A percentile compares a stretch with the other conserved stretches of the same genome.
Evolutionary conservation across 2,113 vertebrate species (phyloP).

Genomic region (Podarcis raffonei): DNA sequence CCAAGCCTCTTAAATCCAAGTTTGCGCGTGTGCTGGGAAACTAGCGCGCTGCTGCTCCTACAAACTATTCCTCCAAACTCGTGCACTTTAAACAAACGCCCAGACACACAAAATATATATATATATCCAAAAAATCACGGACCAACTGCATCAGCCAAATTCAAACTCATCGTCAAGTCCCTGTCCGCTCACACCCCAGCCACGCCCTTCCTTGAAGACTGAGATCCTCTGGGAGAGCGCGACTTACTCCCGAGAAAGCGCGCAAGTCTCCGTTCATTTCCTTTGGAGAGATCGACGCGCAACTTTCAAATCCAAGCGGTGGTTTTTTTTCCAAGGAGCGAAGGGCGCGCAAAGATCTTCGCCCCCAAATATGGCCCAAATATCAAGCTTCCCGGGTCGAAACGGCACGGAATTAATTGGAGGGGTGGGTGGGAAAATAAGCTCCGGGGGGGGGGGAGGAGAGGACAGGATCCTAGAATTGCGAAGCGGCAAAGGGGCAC

Average conservation of each 20-base stretch:
- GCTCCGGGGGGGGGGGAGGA: not conserved
- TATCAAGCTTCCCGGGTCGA: too few relatives aligned
- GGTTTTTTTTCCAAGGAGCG: not conserved
- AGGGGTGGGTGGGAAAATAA: too few relatives aligned
- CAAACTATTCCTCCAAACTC: not conserved
- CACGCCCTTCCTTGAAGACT: not conserved
- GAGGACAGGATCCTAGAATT: not conserved
- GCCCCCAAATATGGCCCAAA: too few relatives aligned
- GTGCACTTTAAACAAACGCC: not conserved
- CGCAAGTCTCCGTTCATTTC: not conserved
- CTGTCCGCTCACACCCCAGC: not conserved
- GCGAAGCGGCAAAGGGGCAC: too few relatives aligned
- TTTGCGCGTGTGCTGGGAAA: not conserved
- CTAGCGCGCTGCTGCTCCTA: not conserved
- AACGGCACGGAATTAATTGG: too few relatives aligned
- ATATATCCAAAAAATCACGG: too few relatives aligned
- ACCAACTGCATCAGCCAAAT: too few relatives aligned
- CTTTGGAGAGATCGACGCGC: not conserved
- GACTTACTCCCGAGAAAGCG: too few relatives aligned
- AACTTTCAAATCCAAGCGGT: not conserved
- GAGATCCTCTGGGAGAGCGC: not conserved
- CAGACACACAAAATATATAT: too few relatives aligned
- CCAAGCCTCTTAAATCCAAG: too few relatives aligned
- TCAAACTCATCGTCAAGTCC: not conserved
- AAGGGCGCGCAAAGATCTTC: not conserved